These are phyloP conservation scores for Ranitomeya imitator DNA, from an alignment of 2,113 vertebrate genomes.

Conservation along the genomic window DNA sequence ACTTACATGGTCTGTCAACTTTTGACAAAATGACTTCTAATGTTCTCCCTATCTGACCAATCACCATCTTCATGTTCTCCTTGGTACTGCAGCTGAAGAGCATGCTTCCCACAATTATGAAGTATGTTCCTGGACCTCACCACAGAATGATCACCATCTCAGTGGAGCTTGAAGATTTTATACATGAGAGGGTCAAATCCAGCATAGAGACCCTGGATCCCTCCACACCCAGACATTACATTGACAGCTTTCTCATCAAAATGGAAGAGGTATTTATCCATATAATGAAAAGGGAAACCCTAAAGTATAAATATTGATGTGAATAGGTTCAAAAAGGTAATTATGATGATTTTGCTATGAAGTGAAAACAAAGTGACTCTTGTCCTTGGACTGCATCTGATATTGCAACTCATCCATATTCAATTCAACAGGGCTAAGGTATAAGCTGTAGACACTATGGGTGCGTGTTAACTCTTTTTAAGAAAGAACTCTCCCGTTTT, in stretches of 20 bases:
- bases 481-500: too few species aligned
- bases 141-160: not conserved
- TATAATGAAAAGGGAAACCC: not conserved
- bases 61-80: not conserved
- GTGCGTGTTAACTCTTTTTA: too few species aligned
- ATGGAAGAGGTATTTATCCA: conserved; percentile 66
- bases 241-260: conserved; percentile 67
- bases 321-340: too few species aligned
- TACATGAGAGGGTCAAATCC: conserved; percentile 58
- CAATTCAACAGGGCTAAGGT: too few species aligned
- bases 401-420: too few species aligned
- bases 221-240: conserved; percentile 63
- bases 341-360: too few species aligned
- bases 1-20: too few species aligned
- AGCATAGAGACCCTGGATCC: conserved; percentile 63
- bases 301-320: too few species aligned
- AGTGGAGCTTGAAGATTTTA: conserved; percentile 35
- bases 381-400: too few species aligned
- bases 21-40: too few species aligned
- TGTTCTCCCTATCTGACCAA: not conserved
- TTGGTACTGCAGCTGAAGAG: not conserved
- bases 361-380: too few species aligned
- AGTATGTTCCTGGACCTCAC: conserved; percentile 40
- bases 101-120: conserved; percentile 27
- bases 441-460: too few species aligned